These are phyloP conservation scores for Alsophila aescularia DNA, from an alignment of 2,888 invertebrate species.

Conservation along the genomic window DNA sequence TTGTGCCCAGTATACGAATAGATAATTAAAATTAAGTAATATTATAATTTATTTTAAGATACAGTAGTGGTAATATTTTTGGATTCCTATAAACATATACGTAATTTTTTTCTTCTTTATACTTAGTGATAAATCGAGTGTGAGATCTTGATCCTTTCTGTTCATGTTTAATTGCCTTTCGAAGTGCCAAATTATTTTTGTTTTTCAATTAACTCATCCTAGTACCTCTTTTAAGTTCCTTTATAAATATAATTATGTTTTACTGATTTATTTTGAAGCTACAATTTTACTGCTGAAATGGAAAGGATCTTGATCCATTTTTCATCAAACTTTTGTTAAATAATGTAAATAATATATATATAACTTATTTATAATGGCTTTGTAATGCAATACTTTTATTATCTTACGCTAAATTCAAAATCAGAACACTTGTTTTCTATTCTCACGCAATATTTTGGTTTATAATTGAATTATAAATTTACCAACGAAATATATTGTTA, in stretches of 20 bases:
- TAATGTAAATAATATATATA: constrained; percentile 74
- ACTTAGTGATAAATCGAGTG: constrained; percentile 45
- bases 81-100: constrained; percentile 84
- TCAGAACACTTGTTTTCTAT: constrained; percentile 66
- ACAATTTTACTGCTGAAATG: constrained; percentile 40
- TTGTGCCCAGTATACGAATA: constrained; percentile 85
- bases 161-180: constrained; percentile 56
- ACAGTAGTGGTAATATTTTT: constrained; percentile 83
- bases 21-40: constrained; percentile 75
- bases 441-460: constrained; percentile 57
- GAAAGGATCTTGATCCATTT: constrained; percentile 74
- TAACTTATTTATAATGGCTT: constrained; percentile 62
- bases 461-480: constrained; percentile 58
- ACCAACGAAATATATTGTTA: constrained; percentile 59
- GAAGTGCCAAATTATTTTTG: constrained; percentile 78
- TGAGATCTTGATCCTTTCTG: constrained; percentile 66
- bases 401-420: constrained; percentile 49
- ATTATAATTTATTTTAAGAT: constrained; percentile 83
- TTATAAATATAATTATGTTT: constrained; percentile 50
- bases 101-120: constrained; percentile 72
- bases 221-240: constrained; percentile 68
- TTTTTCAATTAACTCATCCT: constrained; percentile 55
- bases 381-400: constrained; percentile 44
- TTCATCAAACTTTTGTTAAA: constrained; percentile 60
- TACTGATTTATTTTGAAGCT: constrained; percentile 47